Evolutionary conservation across 2,113 vertebrate species (phyloP).

Genomic region (Chiloscyllium plagiosum): DNA sequence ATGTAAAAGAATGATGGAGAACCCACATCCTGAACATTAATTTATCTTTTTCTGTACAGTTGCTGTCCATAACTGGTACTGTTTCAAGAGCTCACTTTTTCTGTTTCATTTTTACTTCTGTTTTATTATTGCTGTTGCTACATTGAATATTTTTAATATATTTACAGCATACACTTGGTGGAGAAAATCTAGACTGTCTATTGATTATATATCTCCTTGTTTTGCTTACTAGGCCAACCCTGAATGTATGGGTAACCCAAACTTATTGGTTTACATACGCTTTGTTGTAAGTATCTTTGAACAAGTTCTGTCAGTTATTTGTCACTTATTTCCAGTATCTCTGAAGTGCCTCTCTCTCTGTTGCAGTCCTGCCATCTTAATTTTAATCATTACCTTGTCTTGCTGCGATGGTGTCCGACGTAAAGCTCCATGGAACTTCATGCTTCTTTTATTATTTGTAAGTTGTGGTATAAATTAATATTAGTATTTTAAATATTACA

Average conservation of each 20-base stretch:
- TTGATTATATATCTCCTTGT: background rate
- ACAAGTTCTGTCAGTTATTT: slow-evolving; percentile 5
- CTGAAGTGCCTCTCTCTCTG: slow-evolving; percentile 36
- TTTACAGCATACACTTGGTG: background rate
- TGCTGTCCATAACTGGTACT: background rate
- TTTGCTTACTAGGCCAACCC: slow-evolving; percentile 50
- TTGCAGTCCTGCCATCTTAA: slow-evolving; percentile 50
- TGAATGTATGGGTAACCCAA: slow-evolving; percentile 50
- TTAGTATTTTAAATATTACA: background rate
- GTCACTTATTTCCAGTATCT: slow-evolving; percentile 37
- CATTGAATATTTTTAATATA: background rate
- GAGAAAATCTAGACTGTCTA: background rate
- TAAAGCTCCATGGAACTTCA: slow-evolving; percentile 68
- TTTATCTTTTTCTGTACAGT: background rate
- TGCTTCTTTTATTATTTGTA: slow-evolving; percentile 72
- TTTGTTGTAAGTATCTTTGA: slow-evolving; percentile 60
- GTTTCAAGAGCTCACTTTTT: background rate
- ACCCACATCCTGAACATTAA: background rate
- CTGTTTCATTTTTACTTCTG: background rate
- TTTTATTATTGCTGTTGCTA: background rate
- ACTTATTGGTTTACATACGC: slow-evolving; percentile 58
- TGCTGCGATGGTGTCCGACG: slow-evolving; percentile 62
- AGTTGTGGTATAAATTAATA: slow-evolving; percentile 48
- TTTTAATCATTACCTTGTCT: slow-evolving; percentile 55
- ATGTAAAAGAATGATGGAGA: background rate